phyloP scores from a whole-genome alignment of 2,888 invertebrate species.

The Yponomeuta plumbellus region DNA sequence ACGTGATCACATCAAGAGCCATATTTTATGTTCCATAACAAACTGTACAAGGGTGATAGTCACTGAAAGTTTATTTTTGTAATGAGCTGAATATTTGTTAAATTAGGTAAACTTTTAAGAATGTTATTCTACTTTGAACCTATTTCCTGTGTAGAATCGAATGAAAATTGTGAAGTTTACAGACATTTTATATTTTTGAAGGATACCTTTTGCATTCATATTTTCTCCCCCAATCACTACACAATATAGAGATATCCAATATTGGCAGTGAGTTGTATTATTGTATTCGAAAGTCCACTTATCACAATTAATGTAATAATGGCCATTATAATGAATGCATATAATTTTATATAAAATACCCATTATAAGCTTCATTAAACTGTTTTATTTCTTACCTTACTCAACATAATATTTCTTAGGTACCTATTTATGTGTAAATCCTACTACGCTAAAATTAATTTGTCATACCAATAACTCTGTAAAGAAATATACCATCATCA shows the following conservation, averaged over 20 bases:
- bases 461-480: conserved; percentile 84
- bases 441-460: neutral
- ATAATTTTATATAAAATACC: conserved; percentile 68
- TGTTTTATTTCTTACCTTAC: conserved; percentile 51
- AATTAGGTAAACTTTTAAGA: neutral
- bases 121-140: neutral
- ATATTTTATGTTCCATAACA: conserved; percentile 58
- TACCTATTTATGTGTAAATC: conserved; percentile 28
- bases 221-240: neutral
- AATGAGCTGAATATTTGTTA: conserved; percentile 21
- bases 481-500: conserved; percentile 86
- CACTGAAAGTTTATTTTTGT: conserved; percentile 45
- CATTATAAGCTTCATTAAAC: conserved; percentile 53
- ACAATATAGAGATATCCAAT: neutral
- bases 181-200: neutral
- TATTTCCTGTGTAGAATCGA: conserved; percentile 1
- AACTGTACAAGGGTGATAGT: conserved; percentile 51
- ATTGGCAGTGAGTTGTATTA: conserved; percentile 38
- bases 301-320: conserved; percentile 32
- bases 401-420: too few relatives aligned
- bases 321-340: conserved; percentile 45
- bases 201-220: neutral
- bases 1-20: conserved; percentile 52
- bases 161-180: neutral
- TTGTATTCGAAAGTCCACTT: conserved; percentile 34